Evolutionary conservation across 2,888 invertebrate genomes (phyloP).

Genomic region (Andricus curvator): DNA sequence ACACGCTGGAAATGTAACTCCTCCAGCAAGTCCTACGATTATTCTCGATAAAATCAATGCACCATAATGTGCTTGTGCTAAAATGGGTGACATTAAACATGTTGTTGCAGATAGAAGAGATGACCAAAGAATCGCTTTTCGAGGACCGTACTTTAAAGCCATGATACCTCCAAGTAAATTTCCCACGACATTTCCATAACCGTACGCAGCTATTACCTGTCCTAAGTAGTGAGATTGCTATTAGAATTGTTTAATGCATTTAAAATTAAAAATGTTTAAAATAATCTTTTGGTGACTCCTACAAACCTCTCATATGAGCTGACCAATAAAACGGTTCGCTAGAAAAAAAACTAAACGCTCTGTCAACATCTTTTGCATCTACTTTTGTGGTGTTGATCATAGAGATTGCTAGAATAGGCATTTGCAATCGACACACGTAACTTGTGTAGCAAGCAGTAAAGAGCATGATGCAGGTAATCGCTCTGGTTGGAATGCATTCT

Average conservation of each 20-base stretch:
- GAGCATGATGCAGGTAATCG: slow-evolving; percentile 83
- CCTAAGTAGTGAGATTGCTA: slow-evolving; percentile 51
- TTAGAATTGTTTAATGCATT: background rate
- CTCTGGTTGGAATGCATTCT: slow-evolving; percentile 80
- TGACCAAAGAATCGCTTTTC: slow-evolving; percentile 68
- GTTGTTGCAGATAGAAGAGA: slow-evolving; percentile 61
- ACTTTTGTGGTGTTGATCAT: slow-evolving; percentile 61
- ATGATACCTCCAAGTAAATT: slow-evolving; percentile 70
- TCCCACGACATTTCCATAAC: slow-evolving; percentile 71
- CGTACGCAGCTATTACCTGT: slow-evolving; percentile 69
- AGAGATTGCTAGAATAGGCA: slow-evolving; percentile 81
- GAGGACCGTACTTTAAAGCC: slow-evolving; percentile 67
- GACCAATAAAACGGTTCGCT: background rate
- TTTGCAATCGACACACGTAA: slow-evolving; percentile 88
- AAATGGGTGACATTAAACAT: slow-evolving; percentile 64
- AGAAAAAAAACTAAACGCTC: slow-evolving; percentile 44
- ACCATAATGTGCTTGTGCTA: slow-evolving; percentile 68
- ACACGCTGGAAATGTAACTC: slow-evolving; percentile 83
- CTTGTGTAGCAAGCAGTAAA: slow-evolving; percentile 86
- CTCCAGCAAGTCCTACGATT: slow-evolving; percentile 75
- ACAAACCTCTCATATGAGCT: background rate
- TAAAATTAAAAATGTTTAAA: background rate
- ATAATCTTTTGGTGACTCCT: background rate
- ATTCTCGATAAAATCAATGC: slow-evolving; percentile 61
- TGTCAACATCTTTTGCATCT: background rate